Base-by-base conservation (phyloP, 2,888 invertebrate species). In the Habrosyne pyritoides region DNA sequence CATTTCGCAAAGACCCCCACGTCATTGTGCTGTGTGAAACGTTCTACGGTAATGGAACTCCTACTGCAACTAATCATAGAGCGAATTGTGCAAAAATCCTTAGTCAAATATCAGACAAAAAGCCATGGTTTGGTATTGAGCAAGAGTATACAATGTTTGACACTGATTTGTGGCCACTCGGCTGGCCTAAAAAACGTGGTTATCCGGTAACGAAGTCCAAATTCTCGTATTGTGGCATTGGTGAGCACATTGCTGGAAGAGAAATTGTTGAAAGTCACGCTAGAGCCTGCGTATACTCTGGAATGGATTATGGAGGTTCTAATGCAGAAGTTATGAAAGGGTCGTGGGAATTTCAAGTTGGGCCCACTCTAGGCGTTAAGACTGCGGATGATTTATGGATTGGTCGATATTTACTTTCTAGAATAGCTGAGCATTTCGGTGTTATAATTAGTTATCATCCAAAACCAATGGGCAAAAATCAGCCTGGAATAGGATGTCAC, bases 261-360 rank as follows among this genome's bases (percentile, higher is more conserved):
- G 98, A 99, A 81, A 95, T 99, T 64, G 98, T 98, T 14, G 99
- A 99, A 87, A 96, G 98, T 33, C 99, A 99, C 79, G 86, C 93
- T 0, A 81, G 91, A 64, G 94, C 98, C 10, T 98, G 98, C 76
- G 89, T 99, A 55, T 99, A 98, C 82, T 96, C 99, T 54, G 99
- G 99, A 46, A 94, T 99, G 73, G 96, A 97, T 73, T 96, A 98
- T 68, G 94, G 96, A 54, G 99, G 99, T 48, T 96, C 96, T 52
- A 99, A 99, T 86, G 99, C 99, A n/a, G 99, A 99, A 93, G 99
- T 98, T 26, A 99, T 99, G 99, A 98, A 98, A 46, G 96, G 98
- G 14, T 98, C 98, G 89, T 97, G 97, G 97, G 97, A 97, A 84
- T 97, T 94, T 87, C 97, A 98, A 90, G 95, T 98, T 12, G 98